Conservation (phyloP, 2,888 invertebrate species). For the Orthonevra nobilis region DNA sequence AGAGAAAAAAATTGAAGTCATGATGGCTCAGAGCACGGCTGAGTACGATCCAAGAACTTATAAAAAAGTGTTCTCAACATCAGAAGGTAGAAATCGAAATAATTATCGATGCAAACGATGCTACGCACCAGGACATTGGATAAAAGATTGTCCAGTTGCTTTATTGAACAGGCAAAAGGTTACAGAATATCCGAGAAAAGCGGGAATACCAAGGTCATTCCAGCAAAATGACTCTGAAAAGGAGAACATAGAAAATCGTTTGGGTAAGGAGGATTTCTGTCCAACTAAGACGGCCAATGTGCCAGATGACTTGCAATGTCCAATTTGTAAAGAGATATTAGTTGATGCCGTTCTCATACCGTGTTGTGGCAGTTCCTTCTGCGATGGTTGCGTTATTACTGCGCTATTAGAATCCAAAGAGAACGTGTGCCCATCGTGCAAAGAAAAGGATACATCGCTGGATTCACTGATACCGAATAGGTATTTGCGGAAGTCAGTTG, state of each 20-base stretch:
- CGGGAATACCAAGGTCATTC: conserved; percentile 18
- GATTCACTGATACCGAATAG: conserved; percentile 24
- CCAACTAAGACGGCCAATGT: background rate
- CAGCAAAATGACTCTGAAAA: background rate
- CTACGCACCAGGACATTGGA: conserved; percentile 9
- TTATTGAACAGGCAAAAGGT: background rate
- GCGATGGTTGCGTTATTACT: conserved; percentile 9
- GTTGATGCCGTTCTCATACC: conserved; percentile 26
- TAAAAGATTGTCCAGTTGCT: conserved; percentile 15
- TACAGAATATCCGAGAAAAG: background rate
- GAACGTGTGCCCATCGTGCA: conserved; percentile 21
- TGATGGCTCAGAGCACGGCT: conserved; percentile 22
- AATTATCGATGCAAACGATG: conserved; percentile 20
- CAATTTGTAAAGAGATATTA: conserved; percentile 18
- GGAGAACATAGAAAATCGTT: conserved; percentile 7
- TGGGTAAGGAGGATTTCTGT: too few species aligned
- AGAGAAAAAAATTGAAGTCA: conserved; percentile 28
- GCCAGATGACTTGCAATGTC: conserved; percentile 12
- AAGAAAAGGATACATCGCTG: background rate
- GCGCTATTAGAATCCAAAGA: conserved; percentile 1
- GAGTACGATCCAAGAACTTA: conserved; percentile 10
- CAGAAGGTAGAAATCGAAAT: background rate
- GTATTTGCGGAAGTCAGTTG: conserved; percentile 10
- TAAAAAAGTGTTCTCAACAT: background rate
- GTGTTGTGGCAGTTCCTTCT: conserved; percentile 9